Evolutionary conservation across 2,888 invertebrate genomes (phyloP).

Genomic region (Drosophila mettleri): DNA sequence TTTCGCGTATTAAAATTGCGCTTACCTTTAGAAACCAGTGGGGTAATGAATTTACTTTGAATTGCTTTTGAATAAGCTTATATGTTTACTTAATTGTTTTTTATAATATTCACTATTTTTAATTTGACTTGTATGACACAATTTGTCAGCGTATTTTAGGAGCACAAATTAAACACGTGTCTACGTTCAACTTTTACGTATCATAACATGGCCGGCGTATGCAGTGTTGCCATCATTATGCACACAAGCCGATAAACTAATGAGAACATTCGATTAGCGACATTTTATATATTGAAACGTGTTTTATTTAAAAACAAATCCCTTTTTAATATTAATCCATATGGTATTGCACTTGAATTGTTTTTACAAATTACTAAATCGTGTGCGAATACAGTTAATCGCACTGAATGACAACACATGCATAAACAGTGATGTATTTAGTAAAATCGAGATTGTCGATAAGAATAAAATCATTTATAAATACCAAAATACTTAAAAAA

Average conservation of each 20-base stretch:
- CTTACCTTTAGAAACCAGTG: slow-evolving; percentile 71
- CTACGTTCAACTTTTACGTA: slow-evolving; percentile 79
- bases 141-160: slow-evolving; percentile 40
- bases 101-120: slow-evolving; percentile 45
- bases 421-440: slow-evolving; percentile 25
- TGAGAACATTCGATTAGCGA: background rate
- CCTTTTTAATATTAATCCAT: slow-evolving; percentile 9
- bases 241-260: slow-evolving; percentile 34
- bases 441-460: slow-evolving; percentile 16
- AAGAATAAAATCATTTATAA: background rate
- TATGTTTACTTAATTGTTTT: slow-evolving; percentile 32
- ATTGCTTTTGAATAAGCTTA: slow-evolving; percentile 42
- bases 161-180: slow-evolving; percentile 84
- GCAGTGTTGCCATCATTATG: slow-evolving; percentile 70
- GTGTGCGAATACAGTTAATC: slow-evolving; percentile 38
- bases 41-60: slow-evolving; percentile 57
- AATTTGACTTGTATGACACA: slow-evolving; percentile 40
- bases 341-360: slow-evolving; percentile 26
- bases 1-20: slow-evolving; percentile 62
- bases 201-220: slow-evolving; percentile 80
- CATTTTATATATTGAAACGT: slow-evolving; percentile 6
- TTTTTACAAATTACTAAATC: slow-evolving; percentile 52
- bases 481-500: background rate
- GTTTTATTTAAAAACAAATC: background rate
- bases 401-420: slow-evolving; percentile 58